Conservation (phyloP, 2,113 vertebrate species). For the Gnathonemus echidnorhynchus region DNA sequence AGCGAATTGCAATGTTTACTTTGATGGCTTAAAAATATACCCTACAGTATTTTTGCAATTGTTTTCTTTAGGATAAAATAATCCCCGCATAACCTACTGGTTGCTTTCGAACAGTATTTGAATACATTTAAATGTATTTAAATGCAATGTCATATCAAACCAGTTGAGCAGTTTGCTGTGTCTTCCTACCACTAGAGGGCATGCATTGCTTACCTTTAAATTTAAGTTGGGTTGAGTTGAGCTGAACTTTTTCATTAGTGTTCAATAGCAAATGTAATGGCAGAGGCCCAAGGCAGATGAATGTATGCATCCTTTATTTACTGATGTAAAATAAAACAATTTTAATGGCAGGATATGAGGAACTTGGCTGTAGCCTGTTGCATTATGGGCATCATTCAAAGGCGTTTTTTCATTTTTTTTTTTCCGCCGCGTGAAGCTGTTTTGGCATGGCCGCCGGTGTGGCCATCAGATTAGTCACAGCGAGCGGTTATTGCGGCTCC, state of each 20-base stretch:
- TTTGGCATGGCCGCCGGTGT: neutral
- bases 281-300: neutral
- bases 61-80: neutral
- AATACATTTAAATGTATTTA: neutral
- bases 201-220: neutral
- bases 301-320: constrained; percentile 3
- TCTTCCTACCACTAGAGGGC: constrained; percentile 20
- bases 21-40: neutral
- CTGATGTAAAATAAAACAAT: neutral
- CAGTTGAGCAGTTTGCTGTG: neutral
- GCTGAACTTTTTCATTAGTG: neutral
- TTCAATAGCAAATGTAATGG: neutral
- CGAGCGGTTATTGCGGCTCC: neutral
- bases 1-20: neutral
- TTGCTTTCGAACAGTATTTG: neutral
- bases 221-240: neutral
- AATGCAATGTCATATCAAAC: neutral
- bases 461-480: constrained; percentile 16
- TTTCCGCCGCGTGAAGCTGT: neutral
- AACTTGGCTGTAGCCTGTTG: neutral
- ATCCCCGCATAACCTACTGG: neutral
- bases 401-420: neutral
- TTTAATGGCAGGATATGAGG: neutral
- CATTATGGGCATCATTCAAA: neutral
- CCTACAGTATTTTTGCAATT: neutral